Conservation (phyloP, 92 coral and sea anemone species). For the Galaxea fascicularis region DNA sequence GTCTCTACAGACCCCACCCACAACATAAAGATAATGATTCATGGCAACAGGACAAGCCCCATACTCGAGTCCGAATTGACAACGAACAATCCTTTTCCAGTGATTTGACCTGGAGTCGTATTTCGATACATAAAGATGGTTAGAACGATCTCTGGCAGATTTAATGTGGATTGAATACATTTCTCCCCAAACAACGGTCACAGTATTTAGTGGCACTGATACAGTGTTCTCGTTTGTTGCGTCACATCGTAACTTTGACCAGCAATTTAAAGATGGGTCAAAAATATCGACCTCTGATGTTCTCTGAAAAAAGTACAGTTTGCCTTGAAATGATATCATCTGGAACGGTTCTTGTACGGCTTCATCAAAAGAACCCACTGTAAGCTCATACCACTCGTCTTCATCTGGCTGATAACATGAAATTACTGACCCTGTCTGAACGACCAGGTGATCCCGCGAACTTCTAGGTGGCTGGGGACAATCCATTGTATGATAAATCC, state of each 20-base stretch:
- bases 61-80: neutral
- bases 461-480: neutral
- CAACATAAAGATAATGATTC: neutral
- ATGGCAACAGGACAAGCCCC: neutral
- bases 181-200: too few relatives aligned
- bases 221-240: too few relatives aligned
- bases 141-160: too few relatives aligned
- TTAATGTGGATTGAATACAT: too few relatives aligned
- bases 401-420: neutral
- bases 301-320: neutral
- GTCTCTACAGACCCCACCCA: neutral
- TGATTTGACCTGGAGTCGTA: too few relatives aligned
- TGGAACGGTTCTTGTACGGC: too few relatives aligned
- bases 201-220: too few relatives aligned
- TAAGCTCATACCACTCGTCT: neutral
- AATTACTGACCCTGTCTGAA: neutral
- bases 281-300: neutral
- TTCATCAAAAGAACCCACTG: too few relatives aligned
- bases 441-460: neutral
- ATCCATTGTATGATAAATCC: neutral
- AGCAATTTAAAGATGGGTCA: neutral
- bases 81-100: neutral
- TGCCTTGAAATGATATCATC: neutral
- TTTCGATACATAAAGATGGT: too few relatives aligned
- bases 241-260: neutral